Evolutionary conservation across 2,113 vertebrate species (phyloP), one percentile per base, ranked within the genome.

Genomic region (Promerops cafer): DNA sequence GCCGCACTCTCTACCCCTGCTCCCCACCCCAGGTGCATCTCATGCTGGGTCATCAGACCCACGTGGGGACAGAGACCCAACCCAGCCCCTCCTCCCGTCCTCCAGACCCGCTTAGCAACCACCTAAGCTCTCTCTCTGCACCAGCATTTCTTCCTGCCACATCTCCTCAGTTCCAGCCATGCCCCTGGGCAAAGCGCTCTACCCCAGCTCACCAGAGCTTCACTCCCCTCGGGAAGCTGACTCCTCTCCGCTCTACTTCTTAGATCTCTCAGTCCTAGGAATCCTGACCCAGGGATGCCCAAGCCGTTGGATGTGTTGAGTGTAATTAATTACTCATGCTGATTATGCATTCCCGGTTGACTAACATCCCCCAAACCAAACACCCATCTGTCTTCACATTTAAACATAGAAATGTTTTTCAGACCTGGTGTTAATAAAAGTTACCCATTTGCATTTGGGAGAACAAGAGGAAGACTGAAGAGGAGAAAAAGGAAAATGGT

Each of bases 51-150:
- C 21, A 87, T 16, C 61, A 75, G 24, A 47, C 27, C 6, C 1
- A 9, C 13, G 4, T 5, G 28, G 16, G 40, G 7, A 42, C 37
- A 61, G 9, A 65, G 13, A 57, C 21, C 10, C 45, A 64, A 11
- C 15, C 42, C 39, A 71, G n/a, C 11, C 22, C 13, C 33, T 71
- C 15, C 28, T 54, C 9, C 14, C 2, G 1, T 33, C 35, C 49
- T 52, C 31, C 54, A 40, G 71, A 59, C 21, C 11, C 2, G 7
- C 26, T 47, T 7, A 39, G 16, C 28, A 37, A 50, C 44, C 39
- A 27, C 0, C 0, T 14, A 33, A 23, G n/a, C n/a, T 3, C 2
- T 44, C 30, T 31, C 35, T 35, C 11, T 26, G 42, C 40, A 60
- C 4, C 18, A 75, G 30, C 26, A 39, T 26, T 54, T 77, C 57